Percentiles rank a stretch among this genome's conserved stretches.
Conservation (phyloP, 1,140 invertebrate genomes). For the Zaprionus vittiger region DNA sequence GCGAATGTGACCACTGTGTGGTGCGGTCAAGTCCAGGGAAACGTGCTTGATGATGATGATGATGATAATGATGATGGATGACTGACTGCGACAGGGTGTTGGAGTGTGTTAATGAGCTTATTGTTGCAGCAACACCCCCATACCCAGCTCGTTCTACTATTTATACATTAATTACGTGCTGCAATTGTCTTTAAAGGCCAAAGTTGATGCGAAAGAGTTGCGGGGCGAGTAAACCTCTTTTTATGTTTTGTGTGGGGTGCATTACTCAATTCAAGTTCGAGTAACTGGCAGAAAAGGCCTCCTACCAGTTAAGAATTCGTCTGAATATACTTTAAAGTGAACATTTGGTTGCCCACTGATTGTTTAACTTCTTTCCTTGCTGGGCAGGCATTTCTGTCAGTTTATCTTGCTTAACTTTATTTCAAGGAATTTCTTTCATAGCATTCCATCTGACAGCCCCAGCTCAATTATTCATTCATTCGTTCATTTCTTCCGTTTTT, state of each 20-base stretch:
- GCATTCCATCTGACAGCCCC: not conserved
- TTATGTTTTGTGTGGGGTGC: too few relatives aligned
- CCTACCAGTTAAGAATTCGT: too few relatives aligned
- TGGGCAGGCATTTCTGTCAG: not conserved
- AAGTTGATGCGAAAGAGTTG: not conserved
- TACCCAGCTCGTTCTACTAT: constrained; percentile 15
- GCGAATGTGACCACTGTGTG: constrained; percentile 27
- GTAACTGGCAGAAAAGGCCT: not conserved
- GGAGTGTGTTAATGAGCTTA: constrained; percentile 18
- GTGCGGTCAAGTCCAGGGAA: constrained; percentile 30
- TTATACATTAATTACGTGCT: constrained; percentile 51
- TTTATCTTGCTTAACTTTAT: constrained; percentile 1
- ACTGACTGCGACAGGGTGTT: not conserved
- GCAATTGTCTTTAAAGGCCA: constrained; percentile 10
- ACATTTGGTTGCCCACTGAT: too few relatives aligned
- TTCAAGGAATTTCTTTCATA: not conserved
- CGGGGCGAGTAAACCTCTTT: not conserved
- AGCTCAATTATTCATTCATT: constrained; percentile 1
- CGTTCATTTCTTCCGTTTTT: constrained; percentile 9
- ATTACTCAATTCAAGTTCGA: not conserved
- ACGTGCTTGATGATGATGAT: constrained; percentile 45
- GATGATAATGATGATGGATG: not conserved
- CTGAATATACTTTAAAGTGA: too few relatives aligned
- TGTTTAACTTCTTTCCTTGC: not conserved
- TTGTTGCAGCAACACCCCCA: constrained; percentile 17